Percentiles rank a stretch among this genome's conserved stretches.
phyloP scores from a whole-genome alignment of 30 jellyfish, hydroid and myxozoan genomes.

The Aurelia sp. region DNA sequence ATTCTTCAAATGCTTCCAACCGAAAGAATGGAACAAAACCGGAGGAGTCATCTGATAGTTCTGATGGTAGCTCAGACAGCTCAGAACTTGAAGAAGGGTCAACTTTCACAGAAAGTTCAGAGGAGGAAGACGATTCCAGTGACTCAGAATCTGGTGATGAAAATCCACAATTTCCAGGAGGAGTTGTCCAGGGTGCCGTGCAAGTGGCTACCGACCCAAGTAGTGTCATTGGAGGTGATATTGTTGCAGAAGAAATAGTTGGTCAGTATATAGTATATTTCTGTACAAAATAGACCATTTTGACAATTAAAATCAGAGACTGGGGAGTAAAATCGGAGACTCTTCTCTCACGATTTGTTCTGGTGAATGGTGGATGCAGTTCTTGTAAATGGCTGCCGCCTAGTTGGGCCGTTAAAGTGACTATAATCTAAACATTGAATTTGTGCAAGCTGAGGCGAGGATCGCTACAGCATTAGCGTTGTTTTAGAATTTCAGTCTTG shows the following conservation, averaged over 20 bases:
- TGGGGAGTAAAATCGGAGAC: too few relatives aligned
- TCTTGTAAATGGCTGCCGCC: too few relatives aligned
- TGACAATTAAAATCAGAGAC: too few relatives aligned
- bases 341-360: too few relatives aligned
- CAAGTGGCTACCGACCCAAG: conserved; percentile 1
- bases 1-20: conserved; percentile 49
- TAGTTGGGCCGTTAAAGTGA: too few relatives aligned
- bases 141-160: conserved; percentile 73
- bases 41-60: conserved; percentile 71
- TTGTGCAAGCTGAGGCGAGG: too few relatives aligned
- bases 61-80: conserved; percentile 75
- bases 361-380: too few relatives aligned
- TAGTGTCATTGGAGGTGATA: conserved; percentile 40
- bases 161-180: conserved; percentile 45
- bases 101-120: conserved; percentile 69
- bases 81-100: conserved; percentile 72
- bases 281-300: too few relatives aligned
- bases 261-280: conserved; percentile 6
- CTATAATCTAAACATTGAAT: too few relatives aligned
- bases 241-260: conserved; percentile 48
- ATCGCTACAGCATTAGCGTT: too few relatives aligned
- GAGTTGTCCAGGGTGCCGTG: conserved; percentile 45
- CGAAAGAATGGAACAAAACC: conserved; percentile 60
- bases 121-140: conserved; percentile 70
- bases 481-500: too few relatives aligned